A percentile compares a stretch with the other conserved stretches of the same genome.
phyloP scores from a whole-genome alignment of 1,140 invertebrate genomes.

The Lasioglossum baleicum region DNA sequence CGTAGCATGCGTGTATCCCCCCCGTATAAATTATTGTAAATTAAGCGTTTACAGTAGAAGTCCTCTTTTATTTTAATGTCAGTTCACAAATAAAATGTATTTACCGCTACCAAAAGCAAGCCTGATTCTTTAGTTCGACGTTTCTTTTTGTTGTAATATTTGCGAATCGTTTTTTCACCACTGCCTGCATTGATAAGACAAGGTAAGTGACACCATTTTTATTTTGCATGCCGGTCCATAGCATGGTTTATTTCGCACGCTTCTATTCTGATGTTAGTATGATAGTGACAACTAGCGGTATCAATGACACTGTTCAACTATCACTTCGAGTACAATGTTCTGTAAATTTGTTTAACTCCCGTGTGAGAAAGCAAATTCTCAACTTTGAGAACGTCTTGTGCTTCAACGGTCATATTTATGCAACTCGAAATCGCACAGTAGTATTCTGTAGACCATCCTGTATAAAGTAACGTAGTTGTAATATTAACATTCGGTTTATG shows the following conservation, averaged over 20 bases:
- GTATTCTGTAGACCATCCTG: no score
- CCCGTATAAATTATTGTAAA: constrained; percentile 67
- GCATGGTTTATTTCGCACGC: constrained; percentile 58
- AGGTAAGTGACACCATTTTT: constrained; percentile 69
- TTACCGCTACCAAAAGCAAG: constrained; percentile 49
- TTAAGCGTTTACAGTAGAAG: constrained; percentile 60
- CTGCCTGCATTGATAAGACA: constrained; percentile 39
- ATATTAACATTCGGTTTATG: no score
- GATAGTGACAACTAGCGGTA: neutral
- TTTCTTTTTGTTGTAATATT: constrained; percentile 42
- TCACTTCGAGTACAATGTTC: no score
- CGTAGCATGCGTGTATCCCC: constrained; percentile 71
- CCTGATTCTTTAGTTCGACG: constrained; percentile 51
- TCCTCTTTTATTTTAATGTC: constrained; percentile 69
- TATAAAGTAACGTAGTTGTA: no score
- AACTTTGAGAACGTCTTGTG: no score
- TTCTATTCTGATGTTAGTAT: neutral
- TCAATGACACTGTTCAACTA: neutral
- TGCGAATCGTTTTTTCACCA: constrained; percentile 52
- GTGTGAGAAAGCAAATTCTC: no score
- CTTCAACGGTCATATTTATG: no score
- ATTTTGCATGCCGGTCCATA: constrained; percentile 60
- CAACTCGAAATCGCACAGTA: no score
- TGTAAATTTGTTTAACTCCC: no score
- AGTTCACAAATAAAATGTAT: constrained; percentile 66